Percentiles rank a stretch among this genome's conserved stretches.
These are phyloP conservation scores for Scatophagus argus DNA, from an alignment of 2,113 vertebrate genomes.

Conservation along the genomic window DNA sequence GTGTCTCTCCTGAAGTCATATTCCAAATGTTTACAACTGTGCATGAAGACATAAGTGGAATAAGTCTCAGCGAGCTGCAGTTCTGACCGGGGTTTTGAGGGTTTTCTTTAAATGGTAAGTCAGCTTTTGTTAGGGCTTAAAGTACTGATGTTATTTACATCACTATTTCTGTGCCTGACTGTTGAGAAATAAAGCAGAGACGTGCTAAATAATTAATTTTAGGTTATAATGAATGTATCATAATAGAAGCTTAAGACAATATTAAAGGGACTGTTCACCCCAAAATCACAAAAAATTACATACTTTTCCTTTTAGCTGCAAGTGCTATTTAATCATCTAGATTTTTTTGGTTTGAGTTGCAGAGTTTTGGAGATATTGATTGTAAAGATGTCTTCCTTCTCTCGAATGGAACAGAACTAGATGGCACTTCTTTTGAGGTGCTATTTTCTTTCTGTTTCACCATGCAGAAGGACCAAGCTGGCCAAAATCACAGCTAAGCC, in stretches of 20 bases:
- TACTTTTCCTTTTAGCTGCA: too few species aligned
- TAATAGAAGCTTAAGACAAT: neutral
- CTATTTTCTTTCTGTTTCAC: too few species aligned
- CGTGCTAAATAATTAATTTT: neutral
- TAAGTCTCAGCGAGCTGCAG: neutral
- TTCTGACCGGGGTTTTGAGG: slow-evolving; percentile 18
- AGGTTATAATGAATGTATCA: neutral
- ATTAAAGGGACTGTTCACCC: too few species aligned
- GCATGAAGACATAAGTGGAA: slow-evolving; percentile 25
- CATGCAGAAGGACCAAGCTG: too few species aligned
- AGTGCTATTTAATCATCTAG: too few species aligned
- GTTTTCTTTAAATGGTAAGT: slow-evolving; percentile 17
- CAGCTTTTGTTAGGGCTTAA: slow-evolving; percentile 6
- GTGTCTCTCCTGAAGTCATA: slow-evolving; percentile 38
- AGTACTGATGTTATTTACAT: slow-evolving; percentile 3
- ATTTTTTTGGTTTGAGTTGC: too few species aligned
- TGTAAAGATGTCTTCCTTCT: too few species aligned
- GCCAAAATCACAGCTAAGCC: too few species aligned
- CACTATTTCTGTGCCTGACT: neutral
- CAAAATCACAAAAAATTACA: too few species aligned
- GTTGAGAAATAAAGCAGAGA: neutral
- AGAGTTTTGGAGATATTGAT: too few species aligned
- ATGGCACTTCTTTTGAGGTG: too few species aligned
- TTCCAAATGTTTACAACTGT: slow-evolving; percentile 56
- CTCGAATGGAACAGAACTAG: too few species aligned